Evolutionary conservation across 2,888 invertebrate genomes (phyloP).

Genomic region (Hemicrepidius hirtus): DNA sequence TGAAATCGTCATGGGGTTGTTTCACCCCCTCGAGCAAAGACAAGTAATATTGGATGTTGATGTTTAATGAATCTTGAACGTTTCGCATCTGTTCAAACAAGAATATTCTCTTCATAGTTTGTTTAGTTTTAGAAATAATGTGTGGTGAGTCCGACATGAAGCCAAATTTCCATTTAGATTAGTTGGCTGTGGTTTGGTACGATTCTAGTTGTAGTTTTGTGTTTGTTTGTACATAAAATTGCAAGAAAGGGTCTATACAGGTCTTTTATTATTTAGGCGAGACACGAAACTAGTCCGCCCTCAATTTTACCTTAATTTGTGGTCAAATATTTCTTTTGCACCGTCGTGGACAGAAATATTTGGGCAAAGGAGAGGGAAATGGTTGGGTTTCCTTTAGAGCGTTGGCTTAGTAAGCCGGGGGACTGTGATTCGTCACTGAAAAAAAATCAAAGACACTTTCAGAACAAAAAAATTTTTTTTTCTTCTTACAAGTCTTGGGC

Average conservation of each 20-base stretch:
- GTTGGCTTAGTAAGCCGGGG: no score
- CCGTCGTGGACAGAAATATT: no score
- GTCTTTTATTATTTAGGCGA: not conserved
- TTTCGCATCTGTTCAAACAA: conserved; percentile 26
- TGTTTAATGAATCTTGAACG: conserved; percentile 24
- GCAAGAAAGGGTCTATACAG: not conserved
- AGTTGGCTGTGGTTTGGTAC: no score
- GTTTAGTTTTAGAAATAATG: conserved; percentile 11
- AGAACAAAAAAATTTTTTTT: no score
- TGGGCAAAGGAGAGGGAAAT: no score
- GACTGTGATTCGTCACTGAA: no score
- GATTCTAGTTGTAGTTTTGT: no score
- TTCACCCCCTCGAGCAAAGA: not conserved
- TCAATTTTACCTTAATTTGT: not conserved
- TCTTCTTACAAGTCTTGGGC: no score
- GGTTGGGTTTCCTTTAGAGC: no score
- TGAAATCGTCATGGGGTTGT: not conserved
- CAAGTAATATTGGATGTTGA: conserved; percentile 9
- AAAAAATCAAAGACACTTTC: no score
- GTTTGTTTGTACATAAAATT: not conserved
- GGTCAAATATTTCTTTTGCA: not conserved
- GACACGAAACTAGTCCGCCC: not conserved
- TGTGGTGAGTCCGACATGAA: conserved; percentile 10
- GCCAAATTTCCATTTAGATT: conserved; percentile 36
- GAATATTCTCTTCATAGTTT: conserved; percentile 16